A percentile compares a stretch with the other conserved stretches of the same genome.
Conservation (phyloP, 2,797 vertebrate genomes). For the Lindbergichthys nudifrons region DNA sequence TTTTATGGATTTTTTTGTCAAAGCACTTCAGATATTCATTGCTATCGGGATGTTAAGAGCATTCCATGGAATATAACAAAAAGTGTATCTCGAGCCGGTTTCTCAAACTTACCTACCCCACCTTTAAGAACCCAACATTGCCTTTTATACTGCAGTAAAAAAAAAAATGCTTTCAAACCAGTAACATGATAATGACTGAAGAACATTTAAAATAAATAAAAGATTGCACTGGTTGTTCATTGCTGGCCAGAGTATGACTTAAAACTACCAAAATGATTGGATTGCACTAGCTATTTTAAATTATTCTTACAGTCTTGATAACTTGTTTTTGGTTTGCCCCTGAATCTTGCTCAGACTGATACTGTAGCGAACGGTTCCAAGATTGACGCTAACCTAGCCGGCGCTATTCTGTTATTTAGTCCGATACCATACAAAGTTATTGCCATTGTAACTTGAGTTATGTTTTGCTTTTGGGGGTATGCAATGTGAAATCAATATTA, state of each 20-base stretch:
- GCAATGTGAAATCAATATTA: background rate
- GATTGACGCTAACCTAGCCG: background rate
- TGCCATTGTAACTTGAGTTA: background rate
- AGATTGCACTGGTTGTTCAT: background rate
- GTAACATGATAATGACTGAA: background rate
- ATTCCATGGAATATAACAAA: no score
- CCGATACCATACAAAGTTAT: background rate
- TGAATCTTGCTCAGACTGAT: no score
- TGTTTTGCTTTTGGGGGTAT: background rate
- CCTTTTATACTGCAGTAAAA: background rate
- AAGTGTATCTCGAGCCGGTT: no score
- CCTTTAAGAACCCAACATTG: background rate
- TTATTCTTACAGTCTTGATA: background rate
- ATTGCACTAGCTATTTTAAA: background rate
- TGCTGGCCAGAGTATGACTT: background rate
- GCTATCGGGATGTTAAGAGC: no score
- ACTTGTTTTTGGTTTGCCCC: background rate
- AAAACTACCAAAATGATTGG: background rate
- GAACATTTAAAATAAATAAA: constrained; percentile 4
- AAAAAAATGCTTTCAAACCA: constrained; percentile 7
- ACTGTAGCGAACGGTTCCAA: no score
- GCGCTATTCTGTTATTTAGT: background rate
- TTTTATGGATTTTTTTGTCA: no score
- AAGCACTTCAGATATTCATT: no score
- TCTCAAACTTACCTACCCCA: no score